Evolutionary conservation across 1,140 invertebrate species (phyloP).

Genomic region (Neodiprion virginianus): DNA sequence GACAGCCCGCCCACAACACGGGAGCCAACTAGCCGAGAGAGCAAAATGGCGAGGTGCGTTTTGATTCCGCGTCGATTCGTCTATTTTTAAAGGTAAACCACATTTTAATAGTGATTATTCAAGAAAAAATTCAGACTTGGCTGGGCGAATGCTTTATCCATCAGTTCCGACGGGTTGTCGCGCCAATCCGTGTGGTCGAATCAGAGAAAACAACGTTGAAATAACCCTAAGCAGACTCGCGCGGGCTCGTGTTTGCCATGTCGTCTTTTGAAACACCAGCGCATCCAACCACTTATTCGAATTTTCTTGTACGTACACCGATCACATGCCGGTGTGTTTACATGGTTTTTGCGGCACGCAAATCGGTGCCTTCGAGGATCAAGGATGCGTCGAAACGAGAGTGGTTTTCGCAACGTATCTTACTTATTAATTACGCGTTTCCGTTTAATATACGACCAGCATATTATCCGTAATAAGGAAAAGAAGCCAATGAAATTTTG

Average conservation of each 20-base stretch:
- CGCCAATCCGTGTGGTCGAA: not conserved
- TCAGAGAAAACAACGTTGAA: not conserved
- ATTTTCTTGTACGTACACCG: not conserved
- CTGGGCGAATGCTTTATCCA: too few relatives aligned
- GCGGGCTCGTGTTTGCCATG: not conserved
- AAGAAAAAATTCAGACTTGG: too few relatives aligned
- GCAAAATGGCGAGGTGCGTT: not conserved
- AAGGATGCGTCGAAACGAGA: too few relatives aligned
- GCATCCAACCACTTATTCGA: slow-evolving; percentile 4
- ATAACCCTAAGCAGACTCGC: not conserved
- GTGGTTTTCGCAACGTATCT: too few relatives aligned
- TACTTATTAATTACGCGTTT: too few relatives aligned
- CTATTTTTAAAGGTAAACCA: slow-evolving; percentile 1
- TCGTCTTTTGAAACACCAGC: not conserved
- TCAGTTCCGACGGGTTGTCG: too few relatives aligned
- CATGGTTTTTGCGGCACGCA: not conserved
- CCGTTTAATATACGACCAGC: too few relatives aligned
- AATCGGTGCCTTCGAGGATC: not conserved
- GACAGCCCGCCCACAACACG: slow-evolving; percentile 3
- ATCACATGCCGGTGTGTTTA: not conserved
- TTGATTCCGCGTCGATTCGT: not conserved
- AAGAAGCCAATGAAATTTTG: too few relatives aligned
- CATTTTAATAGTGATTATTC: not conserved
- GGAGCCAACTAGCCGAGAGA: not conserved
- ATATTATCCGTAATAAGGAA: too few relatives aligned